Conservation (phyloP, 92 coral and sea anemone species). For the Scolanthus callimorphus region DNA sequence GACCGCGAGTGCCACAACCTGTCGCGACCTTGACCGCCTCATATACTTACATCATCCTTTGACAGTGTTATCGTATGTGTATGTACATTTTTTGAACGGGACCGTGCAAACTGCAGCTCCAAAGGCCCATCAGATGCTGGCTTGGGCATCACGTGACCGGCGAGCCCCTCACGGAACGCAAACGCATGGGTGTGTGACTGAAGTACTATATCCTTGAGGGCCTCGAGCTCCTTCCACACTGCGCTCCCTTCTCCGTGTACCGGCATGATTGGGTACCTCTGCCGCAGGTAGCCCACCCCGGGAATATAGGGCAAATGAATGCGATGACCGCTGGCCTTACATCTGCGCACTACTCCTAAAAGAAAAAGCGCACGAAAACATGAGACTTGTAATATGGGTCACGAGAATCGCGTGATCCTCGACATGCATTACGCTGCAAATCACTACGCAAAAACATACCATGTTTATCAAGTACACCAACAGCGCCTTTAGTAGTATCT, state of each 20-base stretch:
- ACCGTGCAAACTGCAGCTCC: slow-evolving; percentile 1
- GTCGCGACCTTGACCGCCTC: too few relatives aligned
- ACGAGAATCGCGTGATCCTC: too few relatives aligned
- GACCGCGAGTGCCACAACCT: too few relatives aligned
- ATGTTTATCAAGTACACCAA: slow-evolving; percentile 52
- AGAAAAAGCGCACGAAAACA: too few relatives aligned
- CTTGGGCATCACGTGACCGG: slow-evolving; percentile 19
- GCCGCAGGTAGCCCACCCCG: slow-evolving; percentile 21
- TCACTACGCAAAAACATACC: slow-evolving; percentile 24
- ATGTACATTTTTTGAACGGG: not conserved
- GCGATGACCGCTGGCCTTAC: slow-evolving; percentile 32
- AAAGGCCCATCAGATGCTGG: slow-evolving; percentile 12
- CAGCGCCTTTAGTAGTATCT: slow-evolving; percentile 51
- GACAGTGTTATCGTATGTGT: not conserved
- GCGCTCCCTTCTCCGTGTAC: slow-evolving; percentile 38
- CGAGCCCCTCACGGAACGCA: slow-evolving; percentile 24
- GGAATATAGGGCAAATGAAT: slow-evolving; percentile 27
- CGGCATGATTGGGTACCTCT: slow-evolving; percentile 41
- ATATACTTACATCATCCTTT: too few relatives aligned
- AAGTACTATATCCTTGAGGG: slow-evolving; percentile 25
- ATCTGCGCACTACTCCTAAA: not conserved
- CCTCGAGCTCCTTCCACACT: slow-evolving; percentile 36
- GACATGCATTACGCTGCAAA: too few relatives aligned
- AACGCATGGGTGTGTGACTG: slow-evolving; percentile 23
- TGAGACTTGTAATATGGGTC: too few relatives aligned